Percentiles rank a stretch among this genome's conserved stretches.
These are phyloP conservation scores for Bradypus variegatus DNA, from an alignment of 2,797 vertebrate species.

Conservation along the genomic window DNA sequence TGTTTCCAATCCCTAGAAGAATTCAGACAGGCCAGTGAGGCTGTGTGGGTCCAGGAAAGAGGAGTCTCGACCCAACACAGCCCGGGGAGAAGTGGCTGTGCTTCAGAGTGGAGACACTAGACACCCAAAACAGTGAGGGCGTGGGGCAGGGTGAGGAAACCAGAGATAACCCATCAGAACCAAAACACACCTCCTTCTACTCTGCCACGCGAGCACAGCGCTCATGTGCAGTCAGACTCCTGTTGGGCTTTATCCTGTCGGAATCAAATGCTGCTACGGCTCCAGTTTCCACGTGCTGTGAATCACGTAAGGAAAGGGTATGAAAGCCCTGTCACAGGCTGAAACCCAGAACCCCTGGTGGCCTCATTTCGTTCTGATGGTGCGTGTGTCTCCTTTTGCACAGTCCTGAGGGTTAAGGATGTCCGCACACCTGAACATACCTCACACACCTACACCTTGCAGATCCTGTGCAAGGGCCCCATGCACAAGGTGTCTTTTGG, in stretches of 20 bases:
- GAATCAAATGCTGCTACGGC: constrained; percentile 49
- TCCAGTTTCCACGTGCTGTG: constrained; percentile 80
- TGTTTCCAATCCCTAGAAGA: not conserved
- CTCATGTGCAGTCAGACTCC: constrained; percentile 76
- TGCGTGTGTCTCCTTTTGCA: constrained; percentile 86
- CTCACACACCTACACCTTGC: not conserved
- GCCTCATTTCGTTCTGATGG: constrained; percentile 45
- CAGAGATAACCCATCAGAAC: constrained; percentile 28
- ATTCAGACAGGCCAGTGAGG: not conserved
- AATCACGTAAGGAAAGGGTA: constrained; percentile 77
- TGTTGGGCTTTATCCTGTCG: constrained; percentile 59
- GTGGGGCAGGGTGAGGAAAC: not conserved
- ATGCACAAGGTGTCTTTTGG: constrained; percentile 38
- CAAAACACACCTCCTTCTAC: constrained; percentile 56
- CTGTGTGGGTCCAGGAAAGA: not conserved
- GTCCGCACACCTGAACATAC: constrained; percentile 29
- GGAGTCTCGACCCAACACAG: constrained; percentile 19
- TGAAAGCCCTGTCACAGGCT: constrained; percentile 95
- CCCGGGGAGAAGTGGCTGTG: not conserved
- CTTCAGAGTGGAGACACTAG: constrained; percentile 26
- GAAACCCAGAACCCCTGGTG: constrained; percentile 80
- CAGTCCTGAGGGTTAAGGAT: constrained; percentile 79
- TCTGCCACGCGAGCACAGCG: constrained; percentile 70
- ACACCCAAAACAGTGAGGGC: not conserved
- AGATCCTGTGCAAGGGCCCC: not conserved